Conservation (phyloP, 2,113 vertebrate species). For the Empidonax traillii region DNA sequence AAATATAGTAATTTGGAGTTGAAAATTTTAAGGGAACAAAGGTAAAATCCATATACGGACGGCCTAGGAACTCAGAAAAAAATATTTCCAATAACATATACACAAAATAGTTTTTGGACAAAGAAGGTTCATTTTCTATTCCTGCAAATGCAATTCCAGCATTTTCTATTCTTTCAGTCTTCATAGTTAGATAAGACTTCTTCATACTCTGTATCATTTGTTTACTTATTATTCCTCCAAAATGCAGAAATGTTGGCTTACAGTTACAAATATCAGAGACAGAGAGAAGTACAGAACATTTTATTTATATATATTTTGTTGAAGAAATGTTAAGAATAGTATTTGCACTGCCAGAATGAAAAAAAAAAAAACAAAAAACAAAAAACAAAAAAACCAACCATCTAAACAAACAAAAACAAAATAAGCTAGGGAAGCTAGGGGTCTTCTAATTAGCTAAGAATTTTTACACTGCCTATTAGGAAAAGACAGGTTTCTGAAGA, state of each 20-base stretch:
- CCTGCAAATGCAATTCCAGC: background rate
- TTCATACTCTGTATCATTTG: background rate
- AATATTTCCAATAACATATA: background rate
- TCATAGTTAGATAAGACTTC: background rate
- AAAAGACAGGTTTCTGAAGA: background rate
- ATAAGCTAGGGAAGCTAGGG: too few relatives aligned
- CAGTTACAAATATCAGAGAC: background rate
- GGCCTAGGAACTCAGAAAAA: background rate
- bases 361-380: background rate
- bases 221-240: background rate
- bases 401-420: too few relatives aligned
- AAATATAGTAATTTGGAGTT: background rate
- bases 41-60: background rate
- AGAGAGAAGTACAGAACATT: background rate
- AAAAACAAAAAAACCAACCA: too few relatives aligned
- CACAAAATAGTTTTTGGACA: fast-evolving
- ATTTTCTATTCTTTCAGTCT: background rate
- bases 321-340: background rate
- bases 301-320: background rate
- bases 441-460: background rate
- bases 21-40: background rate
- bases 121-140: background rate
- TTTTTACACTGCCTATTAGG: background rate
- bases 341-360: background rate
- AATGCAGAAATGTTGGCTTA: background rate